Evolutionary conservation across 2,888 invertebrate species (phyloP).

Genomic region (Andrena minutula): DNA sequence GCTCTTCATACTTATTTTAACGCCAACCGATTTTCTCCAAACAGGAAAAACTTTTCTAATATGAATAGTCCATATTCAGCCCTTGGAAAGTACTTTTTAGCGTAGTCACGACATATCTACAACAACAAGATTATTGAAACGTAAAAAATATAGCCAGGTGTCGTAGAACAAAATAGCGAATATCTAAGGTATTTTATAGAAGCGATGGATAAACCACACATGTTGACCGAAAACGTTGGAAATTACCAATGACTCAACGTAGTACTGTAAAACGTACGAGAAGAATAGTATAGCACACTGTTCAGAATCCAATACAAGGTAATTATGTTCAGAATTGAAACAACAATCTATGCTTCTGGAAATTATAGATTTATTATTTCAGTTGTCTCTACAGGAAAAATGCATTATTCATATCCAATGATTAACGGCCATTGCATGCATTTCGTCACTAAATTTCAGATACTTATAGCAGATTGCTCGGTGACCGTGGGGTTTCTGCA

Average conservation of each 20-base stretch:
- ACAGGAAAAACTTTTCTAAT: too few relatives aligned
- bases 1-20: too few relatives aligned
- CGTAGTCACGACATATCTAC: too few relatives aligned
- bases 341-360: not conserved
- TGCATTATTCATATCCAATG: not conserved
- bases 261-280: not conserved
- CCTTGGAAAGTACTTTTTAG: too few relatives aligned
- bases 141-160: too few relatives aligned
- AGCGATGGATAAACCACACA: too few relatives aligned
- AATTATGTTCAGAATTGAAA: not conserved
- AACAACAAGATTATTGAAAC: too few relatives aligned
- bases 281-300: not conserved
- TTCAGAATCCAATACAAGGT: too few relatives aligned
- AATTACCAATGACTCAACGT: not conserved
- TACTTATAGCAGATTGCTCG: not conserved
- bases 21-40: too few relatives aligned
- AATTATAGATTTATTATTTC: constrained; percentile 3
- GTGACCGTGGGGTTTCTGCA: not conserved
- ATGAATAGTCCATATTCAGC: too few relatives aligned
- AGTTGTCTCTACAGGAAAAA: not conserved
- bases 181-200: too few relatives aligned
- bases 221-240: not conserved
- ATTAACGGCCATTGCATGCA: not conserved
- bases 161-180: too few relatives aligned
- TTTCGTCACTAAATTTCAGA: not conserved